phyloP scores from a whole-genome alignment of 2,113 vertebrate genomes.

The Megaceryle torquata region DNA sequence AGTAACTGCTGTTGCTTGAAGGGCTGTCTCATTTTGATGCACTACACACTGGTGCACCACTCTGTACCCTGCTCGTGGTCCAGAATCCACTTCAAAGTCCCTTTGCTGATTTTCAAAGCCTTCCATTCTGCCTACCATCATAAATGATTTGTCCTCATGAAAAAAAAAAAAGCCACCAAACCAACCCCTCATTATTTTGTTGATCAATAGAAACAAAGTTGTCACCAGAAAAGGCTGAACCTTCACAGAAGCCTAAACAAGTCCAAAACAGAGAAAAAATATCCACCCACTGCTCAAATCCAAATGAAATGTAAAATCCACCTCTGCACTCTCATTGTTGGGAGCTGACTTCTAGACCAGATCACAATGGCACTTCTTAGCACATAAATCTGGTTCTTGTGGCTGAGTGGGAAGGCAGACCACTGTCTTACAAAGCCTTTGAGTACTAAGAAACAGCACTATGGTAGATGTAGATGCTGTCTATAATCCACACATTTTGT shows the following conservation, averaged over 20 bases:
- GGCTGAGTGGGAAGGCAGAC: not conserved
- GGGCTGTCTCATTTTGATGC: rapidly evolving
- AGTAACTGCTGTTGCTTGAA: not conserved
- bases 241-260: not conserved
- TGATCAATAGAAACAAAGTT: not conserved
- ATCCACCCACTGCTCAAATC: not conserved
- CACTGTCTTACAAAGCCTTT: not conserved
- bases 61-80: not conserved
- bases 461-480: not conserved
- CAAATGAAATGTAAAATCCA: not conserved
- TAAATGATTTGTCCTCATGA: not conserved
- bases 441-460: not conserved
- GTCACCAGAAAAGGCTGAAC: not conserved
- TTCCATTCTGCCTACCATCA: not conserved
- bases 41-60: not conserved
- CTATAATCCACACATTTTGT: not conserved
- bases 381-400: not conserved
- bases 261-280: not conserved
- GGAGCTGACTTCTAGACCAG: not conserved
- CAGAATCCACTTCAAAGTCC: not conserved
- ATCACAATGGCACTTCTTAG: not conserved
- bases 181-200: not conserved
- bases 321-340: not conserved
- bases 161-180: not conserved
- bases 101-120: not conserved